These are phyloP conservation scores for Drosophila subquinaria DNA, from an alignment of 2,888 invertebrate species.

Conservation along the genomic window DNA sequence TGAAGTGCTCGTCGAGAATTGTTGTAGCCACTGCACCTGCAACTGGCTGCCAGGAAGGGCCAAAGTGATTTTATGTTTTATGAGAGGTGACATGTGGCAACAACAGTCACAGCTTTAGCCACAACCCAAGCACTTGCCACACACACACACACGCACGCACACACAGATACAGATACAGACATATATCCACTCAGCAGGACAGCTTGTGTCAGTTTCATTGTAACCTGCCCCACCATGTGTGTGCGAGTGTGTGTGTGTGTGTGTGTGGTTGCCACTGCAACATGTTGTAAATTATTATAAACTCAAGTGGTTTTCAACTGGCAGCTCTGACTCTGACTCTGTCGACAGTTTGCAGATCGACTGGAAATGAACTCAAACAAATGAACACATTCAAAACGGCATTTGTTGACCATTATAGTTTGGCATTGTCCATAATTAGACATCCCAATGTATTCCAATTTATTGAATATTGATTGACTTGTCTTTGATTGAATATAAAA, in stretches of 20 bases:
- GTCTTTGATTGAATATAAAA: neutral
- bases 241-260: slow-evolving; percentile 20
- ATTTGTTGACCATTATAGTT: slow-evolving; percentile 3
- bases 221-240: slow-evolving; percentile 34
- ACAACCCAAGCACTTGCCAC: slow-evolving; percentile 50
- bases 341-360: slow-evolving; percentile 43
- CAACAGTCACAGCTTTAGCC: slow-evolving; percentile 55
- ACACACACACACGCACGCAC: slow-evolving; percentile 15
- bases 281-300: slow-evolving; percentile 72
- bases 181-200: slow-evolving; percentile 8
- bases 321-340: slow-evolving; percentile 47
- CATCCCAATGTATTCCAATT: slow-evolving; percentile 21
- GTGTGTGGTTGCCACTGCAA: slow-evolving; percentile 65
- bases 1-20: slow-evolving; percentile 30
- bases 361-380: slow-evolving; percentile 47
- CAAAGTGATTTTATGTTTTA: slow-evolving; percentile 77
- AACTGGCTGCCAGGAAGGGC: slow-evolving; percentile 47
- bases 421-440: slow-evolving; percentile 28
- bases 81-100: slow-evolving; percentile 79
- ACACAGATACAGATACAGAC: slow-evolving; percentile 24
- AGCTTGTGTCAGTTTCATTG: slow-evolving; percentile 65
- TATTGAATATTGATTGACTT: slow-evolving; percentile 12
- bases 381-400: slow-evolving; percentile 17
- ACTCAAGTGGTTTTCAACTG: slow-evolving; percentile 68
- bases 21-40: slow-evolving; percentile 48